Evolutionary conservation across 2,888 invertebrate species (phyloP).

Genomic region (Morpho deidamia): DNA sequence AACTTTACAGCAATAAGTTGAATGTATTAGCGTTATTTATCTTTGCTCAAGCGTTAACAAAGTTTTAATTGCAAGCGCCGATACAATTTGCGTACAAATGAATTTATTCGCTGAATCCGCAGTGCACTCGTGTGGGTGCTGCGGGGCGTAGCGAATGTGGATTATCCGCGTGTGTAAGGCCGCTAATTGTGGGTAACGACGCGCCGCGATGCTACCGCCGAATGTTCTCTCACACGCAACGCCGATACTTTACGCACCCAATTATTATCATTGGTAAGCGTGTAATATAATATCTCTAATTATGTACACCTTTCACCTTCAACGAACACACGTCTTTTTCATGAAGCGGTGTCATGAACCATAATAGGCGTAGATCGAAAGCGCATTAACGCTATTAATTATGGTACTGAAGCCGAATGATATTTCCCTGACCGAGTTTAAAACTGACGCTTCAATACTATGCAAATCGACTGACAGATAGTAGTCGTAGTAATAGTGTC

Average conservation of each 20-base stretch:
- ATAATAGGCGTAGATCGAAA: too few species aligned
- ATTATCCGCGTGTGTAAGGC: slow-evolving; percentile 69
- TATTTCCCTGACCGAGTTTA: too few species aligned
- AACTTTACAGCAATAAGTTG: slow-evolving; percentile 74
- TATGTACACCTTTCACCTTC: too few species aligned
- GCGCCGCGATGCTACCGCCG: slow-evolving; percentile 31
- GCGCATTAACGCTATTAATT: too few species aligned
- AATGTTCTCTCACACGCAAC: slow-evolving; percentile 28
- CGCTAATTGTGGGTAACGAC: slow-evolving; percentile 73
- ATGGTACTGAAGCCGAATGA: too few species aligned
- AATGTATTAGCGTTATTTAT: slow-evolving; percentile 79
- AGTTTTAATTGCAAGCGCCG: slow-evolving; percentile 79
- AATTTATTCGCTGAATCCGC: slow-evolving; percentile 76
- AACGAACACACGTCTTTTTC: too few species aligned
- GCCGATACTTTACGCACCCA: slow-evolving; percentile 24
- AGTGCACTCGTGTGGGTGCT: slow-evolving; percentile 59
- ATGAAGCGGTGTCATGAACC: too few species aligned
- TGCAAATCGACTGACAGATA: too few species aligned
- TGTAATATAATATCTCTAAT: too few species aligned
- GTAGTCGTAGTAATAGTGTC: too few species aligned
- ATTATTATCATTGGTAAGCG: slow-evolving; percentile 1
- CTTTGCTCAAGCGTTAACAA: slow-evolving; percentile 74
- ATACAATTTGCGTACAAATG: slow-evolving; percentile 79
- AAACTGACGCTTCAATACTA: too few species aligned
- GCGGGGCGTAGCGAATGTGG: slow-evolving; percentile 44